Percentiles rank a stretch among this genome's conserved stretches.
phyloP scores from a whole-genome alignment of 2,888 invertebrate genomes.

The Sepiola atlantica region DNA sequence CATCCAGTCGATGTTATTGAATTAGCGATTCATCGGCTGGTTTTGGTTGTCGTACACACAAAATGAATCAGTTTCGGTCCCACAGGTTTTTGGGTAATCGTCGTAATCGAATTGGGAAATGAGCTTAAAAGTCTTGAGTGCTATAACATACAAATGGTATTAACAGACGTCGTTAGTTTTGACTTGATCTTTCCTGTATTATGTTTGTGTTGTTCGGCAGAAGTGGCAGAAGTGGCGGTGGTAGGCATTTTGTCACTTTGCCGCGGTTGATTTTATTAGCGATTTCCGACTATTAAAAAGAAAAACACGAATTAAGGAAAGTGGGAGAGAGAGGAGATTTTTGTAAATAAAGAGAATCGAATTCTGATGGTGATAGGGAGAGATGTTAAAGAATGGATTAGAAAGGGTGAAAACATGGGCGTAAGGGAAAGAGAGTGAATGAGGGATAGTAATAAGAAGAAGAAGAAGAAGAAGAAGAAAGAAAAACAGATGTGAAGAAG shows the following conservation, averaged over 20 bases:
- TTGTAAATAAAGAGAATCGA: not conserved
- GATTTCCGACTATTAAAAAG: not conserved
- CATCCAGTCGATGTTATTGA: not conserved
- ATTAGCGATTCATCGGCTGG: constrained; percentile 19
- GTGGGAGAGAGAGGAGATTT: not conserved
- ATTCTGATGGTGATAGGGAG: too few relatives aligned
- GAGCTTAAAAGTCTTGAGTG: constrained; percentile 3
- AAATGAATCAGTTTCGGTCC: not conserved
- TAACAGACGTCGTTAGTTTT: not conserved
- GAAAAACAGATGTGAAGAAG: not conserved
- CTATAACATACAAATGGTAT: constrained; percentile 19
- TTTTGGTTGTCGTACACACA: constrained; percentile 10
- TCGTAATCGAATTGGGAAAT: not conserved
- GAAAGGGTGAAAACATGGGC: not conserved
- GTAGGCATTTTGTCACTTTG: not conserved
- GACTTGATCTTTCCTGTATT: constrained; percentile 18
- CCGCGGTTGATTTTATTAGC: not conserved
- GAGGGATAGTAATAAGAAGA: not conserved
- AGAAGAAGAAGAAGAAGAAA: not conserved
- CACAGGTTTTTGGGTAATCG: constrained; percentile 21
- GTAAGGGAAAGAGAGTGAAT: not conserved
- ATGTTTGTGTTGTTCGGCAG: not conserved
- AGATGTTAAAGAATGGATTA: not conserved
- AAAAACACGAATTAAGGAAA: not conserved
- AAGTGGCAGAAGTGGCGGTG: not conserved